Conservation (phyloP, 2,888 invertebrate genomes). For the Ophion obscuratus region DNA sequence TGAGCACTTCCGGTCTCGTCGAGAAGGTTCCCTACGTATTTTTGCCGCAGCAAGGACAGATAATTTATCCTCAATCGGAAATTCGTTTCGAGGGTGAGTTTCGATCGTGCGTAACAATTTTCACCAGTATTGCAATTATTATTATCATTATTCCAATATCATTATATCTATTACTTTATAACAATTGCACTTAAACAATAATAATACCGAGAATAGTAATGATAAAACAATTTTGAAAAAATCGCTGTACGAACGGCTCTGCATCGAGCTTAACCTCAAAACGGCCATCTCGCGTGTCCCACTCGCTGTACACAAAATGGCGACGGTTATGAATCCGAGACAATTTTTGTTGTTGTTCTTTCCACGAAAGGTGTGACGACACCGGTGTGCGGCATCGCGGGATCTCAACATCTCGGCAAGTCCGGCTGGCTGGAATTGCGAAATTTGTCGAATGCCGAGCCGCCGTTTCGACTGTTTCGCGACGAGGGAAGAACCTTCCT, state of each 20-base stretch:
- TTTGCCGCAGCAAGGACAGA: conserved; percentile 93
- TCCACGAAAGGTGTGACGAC: conserved; percentile 88
- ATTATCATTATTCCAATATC: background rate
- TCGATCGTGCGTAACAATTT: background rate
- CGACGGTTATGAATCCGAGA: no score
- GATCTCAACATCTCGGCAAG: conserved; percentile 92
- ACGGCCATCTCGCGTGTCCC: no score
- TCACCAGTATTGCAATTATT: background rate
- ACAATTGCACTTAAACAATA: no score
- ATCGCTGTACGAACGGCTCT: background rate
- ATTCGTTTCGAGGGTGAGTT: conserved; percentile 91
- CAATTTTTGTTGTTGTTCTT: no score
- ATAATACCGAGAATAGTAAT: background rate
- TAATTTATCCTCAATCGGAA: conserved; percentile 94
- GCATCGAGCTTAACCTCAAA: background rate
- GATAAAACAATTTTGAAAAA: background rate
- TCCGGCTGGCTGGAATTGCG: conserved; percentile 92
- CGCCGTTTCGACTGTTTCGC: conserved; percentile 92
- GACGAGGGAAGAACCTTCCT: conserved; percentile 93
- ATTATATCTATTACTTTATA: background rate
- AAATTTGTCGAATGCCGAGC: conserved; percentile 90
- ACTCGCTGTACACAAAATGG: no score
- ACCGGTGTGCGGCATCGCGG: conserved; percentile 94
- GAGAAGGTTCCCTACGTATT: conserved; percentile 95
- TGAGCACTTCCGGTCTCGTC: conserved; percentile 88